Evolutionary conservation across 2,888 invertebrate species (phyloP).

Genomic region (Acheta domesticus): DNA sequence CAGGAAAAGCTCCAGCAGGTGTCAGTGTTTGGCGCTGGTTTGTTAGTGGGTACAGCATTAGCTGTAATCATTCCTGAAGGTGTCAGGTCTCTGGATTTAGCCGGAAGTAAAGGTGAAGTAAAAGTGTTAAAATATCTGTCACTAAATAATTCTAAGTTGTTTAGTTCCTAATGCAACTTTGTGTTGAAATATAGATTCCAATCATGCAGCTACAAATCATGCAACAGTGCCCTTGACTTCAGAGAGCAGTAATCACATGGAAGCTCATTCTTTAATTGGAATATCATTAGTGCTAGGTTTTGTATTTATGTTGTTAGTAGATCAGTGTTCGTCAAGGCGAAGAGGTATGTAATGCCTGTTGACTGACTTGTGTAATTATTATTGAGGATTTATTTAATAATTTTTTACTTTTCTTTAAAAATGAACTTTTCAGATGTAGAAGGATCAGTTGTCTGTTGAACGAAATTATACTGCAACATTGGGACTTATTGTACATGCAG

Average conservation of each 20-base stretch:
- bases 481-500: slow-evolving; percentile 96
- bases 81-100: slow-evolving; percentile 69
- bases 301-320: slow-evolving; percentile 95
- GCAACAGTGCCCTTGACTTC: not conserved
- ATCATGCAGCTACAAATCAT: not conserved
- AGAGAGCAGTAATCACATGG: slow-evolving; percentile 25
- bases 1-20: slow-evolving; percentile 91
- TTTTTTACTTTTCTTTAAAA: not conserved
- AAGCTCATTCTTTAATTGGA: slow-evolving; percentile 74
- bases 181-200: not conserved
- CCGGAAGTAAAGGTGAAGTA: not conserved
- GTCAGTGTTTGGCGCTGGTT: slow-evolving; percentile 93
- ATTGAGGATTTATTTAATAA: not conserved
- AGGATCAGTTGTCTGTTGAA: slow-evolving; percentile 40
- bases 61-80: slow-evolving; percentile 99
- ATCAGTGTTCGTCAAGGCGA: slow-evolving; percentile 67
- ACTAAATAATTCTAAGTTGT: no score
- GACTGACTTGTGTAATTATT: not conserved
- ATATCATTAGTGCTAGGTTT: slow-evolving; percentile 92
- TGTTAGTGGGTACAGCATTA: slow-evolving; percentile 94
- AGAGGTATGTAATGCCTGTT: slow-evolving; percentile 55
- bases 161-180: no score
- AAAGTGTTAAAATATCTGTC: no score
- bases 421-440: slow-evolving; percentile 45
- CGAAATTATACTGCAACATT: slow-evolving; percentile 90